Conservation (phyloP, 2,888 invertebrate genomes). For the Spatulosminthurus flaviceps region DNA sequence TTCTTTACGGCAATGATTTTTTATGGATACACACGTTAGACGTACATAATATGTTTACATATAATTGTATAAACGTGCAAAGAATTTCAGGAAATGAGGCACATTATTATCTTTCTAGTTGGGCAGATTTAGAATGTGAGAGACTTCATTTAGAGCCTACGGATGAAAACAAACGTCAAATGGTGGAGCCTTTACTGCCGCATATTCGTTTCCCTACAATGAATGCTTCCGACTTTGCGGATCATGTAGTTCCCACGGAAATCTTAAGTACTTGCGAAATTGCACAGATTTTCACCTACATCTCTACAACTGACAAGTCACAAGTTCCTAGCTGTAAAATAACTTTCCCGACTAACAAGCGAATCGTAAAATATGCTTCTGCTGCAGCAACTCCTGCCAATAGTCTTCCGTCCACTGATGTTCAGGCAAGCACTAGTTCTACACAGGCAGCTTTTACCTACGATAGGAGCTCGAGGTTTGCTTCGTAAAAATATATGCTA, state of each 20-base stretch:
- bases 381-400: background rate
- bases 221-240: constrained; percentile 45
- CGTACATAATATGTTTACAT: no score
- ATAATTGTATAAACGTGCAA: no score
- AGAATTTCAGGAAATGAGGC: no score
- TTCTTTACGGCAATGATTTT: no score
- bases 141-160: constrained; percentile 33
- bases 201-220: constrained; percentile 47
- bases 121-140: constrained; percentile 42
- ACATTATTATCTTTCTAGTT: constrained; percentile 24
- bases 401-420: no score
- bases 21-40: no score
- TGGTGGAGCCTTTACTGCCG: constrained; percentile 16
- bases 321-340: constrained; percentile 29
- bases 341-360: constrained; percentile 40
- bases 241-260: constrained; percentile 47
- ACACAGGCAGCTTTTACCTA: constrained; percentile 7
- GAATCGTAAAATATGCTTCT: constrained; percentile 2
- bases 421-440: background rate
- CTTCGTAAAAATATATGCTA: background rate
- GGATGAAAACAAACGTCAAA: constrained; percentile 30
- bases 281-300: constrained; percentile 54
- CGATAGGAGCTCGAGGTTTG: constrained; percentile 6
- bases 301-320: constrained; percentile 52
- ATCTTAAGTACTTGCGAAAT: constrained; percentile 54